phyloP scores from a whole-genome alignment of 2,888 invertebrate species.

The Exocentrus adspersus region DNA sequence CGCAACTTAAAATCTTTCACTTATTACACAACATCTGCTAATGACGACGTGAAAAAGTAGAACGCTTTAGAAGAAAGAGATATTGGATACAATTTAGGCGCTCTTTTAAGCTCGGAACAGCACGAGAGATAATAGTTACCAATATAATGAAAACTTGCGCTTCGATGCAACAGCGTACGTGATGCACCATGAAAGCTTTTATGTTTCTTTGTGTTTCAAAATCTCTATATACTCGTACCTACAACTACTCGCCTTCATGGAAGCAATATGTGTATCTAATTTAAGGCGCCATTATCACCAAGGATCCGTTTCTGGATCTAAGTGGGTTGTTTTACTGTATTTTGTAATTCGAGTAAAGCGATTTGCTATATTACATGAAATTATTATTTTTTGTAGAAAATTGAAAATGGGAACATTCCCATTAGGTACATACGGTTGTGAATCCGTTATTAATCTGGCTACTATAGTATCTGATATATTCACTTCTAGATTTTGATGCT shows the following conservation, averaged over 20 bases:
- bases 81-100: background rate
- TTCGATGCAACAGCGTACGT: constrained; percentile 26
- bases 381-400: too few species aligned
- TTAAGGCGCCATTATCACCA: background rate
- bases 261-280: background rate
- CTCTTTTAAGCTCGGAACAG: constrained; percentile 12
- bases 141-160: constrained; percentile 29
- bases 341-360: too few species aligned
- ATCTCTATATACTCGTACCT: constrained; percentile 11
- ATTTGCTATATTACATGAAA: too few species aligned
- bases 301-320: background rate
- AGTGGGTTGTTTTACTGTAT: too few species aligned
- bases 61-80: constrained; percentile 8
- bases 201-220: constrained; percentile 10
- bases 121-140: constrained; percentile 23
- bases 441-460: too few species aligned
- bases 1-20: too few species aligned
- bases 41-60: constrained; percentile 12
- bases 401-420: too few species aligned
- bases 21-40: constrained; percentile 10
- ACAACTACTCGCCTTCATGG: background rate
- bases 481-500: too few species aligned
- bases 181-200: constrained; percentile 20
- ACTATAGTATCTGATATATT: too few species aligned
- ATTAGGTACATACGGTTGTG: too few species aligned